phyloP scores from a whole-genome alignment of 2,797 vertebrate species.

The Silurus aristotelis region DNA sequence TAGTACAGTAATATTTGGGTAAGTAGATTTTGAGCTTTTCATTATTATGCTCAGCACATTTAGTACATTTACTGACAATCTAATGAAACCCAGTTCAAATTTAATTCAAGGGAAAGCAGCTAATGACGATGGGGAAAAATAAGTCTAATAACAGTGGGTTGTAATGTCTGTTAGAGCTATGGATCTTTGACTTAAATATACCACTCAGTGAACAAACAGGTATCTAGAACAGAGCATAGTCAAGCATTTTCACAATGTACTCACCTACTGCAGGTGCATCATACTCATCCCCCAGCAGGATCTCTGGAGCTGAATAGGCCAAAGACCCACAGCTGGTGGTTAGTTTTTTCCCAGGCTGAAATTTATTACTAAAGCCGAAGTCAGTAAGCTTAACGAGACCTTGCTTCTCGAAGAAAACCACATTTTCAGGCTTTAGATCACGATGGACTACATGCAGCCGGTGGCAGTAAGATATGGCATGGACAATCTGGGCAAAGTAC shows the following conservation, averaged over 20 bases:
- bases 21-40: background rate
- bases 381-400: slow-evolving; percentile 97
- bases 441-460: slow-evolving; percentile 95
- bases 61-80: background rate
- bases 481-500: slow-evolving; percentile 97
- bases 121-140: background rate
- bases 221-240: background rate
- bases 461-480: slow-evolving; percentile 97
- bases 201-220: background rate
- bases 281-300: slow-evolving; percentile 95
- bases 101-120: background rate
- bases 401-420: slow-evolving; percentile 98
- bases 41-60: background rate
- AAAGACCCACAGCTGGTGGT: slow-evolving; percentile 97
- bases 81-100: background rate
- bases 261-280: slow-evolving; percentile 96
- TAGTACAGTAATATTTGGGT: background rate
- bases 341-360: slow-evolving; percentile 96
- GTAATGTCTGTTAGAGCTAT: background rate
- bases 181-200: background rate
- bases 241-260: slow-evolving; percentile 1
- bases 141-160: background rate
- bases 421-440: slow-evolving; percentile 97
- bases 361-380: slow-evolving; percentile 99
- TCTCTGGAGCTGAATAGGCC: slow-evolving; percentile 96